These are phyloP conservation scores for Cerastis leucographa DNA, from an alignment of 2,888 invertebrate species.

Conservation along the genomic window DNA sequence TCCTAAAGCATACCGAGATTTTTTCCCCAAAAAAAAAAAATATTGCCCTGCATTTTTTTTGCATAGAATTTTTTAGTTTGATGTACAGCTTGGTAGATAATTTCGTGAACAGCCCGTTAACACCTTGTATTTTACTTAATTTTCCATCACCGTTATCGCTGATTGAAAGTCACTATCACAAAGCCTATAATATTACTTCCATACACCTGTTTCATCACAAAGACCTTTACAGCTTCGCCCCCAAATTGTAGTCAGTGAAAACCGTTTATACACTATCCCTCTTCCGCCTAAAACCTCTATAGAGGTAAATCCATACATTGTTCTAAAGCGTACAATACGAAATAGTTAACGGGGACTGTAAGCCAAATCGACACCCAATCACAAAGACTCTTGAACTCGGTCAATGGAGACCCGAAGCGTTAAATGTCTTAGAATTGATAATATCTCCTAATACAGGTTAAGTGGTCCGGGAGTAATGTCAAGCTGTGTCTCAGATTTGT, in stretches of 20 bases:
- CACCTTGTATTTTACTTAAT: too few species aligned
- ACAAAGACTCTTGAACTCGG: constrained; percentile 24
- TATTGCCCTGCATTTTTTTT: too few species aligned
- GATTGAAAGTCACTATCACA: too few species aligned
- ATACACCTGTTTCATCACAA: not conserved
- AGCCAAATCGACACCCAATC: constrained; percentile 8
- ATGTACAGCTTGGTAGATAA: too few species aligned
- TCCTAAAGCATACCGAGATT: too few species aligned
- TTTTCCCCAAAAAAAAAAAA: too few species aligned
- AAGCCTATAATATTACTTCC: not conserved
- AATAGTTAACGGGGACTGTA: not conserved
- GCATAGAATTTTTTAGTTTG: too few species aligned
- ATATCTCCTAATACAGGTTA: constrained; percentile 18
- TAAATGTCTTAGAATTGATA: constrained; percentile 25
- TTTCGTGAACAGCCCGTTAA: too few species aligned
- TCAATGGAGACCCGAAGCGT: constrained; percentile 19
- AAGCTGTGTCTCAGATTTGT: constrained; percentile 17
- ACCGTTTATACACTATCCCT: not conserved
- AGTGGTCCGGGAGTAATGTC: constrained; percentile 10
- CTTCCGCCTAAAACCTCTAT: not conserved
- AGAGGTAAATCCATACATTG: not conserved
- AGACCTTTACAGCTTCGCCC: not conserved
- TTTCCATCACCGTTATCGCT: too few species aligned
- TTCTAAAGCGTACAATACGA: constrained; percentile 16
- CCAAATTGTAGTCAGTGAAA: not conserved